These are phyloP conservation scores for Bryconaethiops microstoma DNA, from an alignment of 2,797 vertebrate species.

Conservation along the genomic window DNA sequence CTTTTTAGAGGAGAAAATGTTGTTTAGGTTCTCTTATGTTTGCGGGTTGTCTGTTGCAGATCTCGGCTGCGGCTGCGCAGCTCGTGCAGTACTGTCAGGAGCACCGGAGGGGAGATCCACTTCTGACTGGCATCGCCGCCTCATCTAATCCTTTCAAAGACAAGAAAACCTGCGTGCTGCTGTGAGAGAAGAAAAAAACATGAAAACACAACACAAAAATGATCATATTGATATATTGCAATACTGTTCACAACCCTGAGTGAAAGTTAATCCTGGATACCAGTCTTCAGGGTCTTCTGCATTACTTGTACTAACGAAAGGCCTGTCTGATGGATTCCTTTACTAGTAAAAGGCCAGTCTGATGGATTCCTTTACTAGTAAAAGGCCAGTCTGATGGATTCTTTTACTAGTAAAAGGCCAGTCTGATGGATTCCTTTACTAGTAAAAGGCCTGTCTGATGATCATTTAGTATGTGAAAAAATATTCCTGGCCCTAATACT, in stretches of 20 bases:
- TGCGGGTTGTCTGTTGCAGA: slow-evolving; percentile 64
- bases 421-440: too few relatives aligned
- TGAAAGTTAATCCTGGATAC: background rate
- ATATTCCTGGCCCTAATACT: too few relatives aligned
- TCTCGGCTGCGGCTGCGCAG: slow-evolving; percentile 81
- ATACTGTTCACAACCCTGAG: background rate
- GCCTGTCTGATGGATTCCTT: too few relatives aligned
- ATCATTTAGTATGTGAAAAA: too few relatives aligned
- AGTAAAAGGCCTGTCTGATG: too few relatives aligned
- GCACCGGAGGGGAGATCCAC: slow-evolving; percentile 79
- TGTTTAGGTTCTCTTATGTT: background rate
- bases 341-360: too few relatives aligned
- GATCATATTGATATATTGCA: background rate
- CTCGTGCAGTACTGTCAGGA: slow-evolving; percentile 83
- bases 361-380: too few relatives aligned
- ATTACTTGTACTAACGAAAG: background rate
- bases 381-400: too few relatives aligned
- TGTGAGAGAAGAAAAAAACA: slow-evolving; percentile 60
- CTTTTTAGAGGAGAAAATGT: too few relatives aligned
- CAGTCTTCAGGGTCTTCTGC: background rate
- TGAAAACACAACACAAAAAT: background rate
- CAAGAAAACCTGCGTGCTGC: slow-evolving; percentile 81
- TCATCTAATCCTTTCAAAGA: slow-evolving; percentile 86
- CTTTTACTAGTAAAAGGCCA: too few relatives aligned
- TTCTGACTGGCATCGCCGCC: slow-evolving; percentile 80